A percentile compares a stretch with the other conserved stretches of the same genome.
Conservation (phyloP, 2,888 invertebrate genomes). For the Andrena chrysosceles region DNA sequence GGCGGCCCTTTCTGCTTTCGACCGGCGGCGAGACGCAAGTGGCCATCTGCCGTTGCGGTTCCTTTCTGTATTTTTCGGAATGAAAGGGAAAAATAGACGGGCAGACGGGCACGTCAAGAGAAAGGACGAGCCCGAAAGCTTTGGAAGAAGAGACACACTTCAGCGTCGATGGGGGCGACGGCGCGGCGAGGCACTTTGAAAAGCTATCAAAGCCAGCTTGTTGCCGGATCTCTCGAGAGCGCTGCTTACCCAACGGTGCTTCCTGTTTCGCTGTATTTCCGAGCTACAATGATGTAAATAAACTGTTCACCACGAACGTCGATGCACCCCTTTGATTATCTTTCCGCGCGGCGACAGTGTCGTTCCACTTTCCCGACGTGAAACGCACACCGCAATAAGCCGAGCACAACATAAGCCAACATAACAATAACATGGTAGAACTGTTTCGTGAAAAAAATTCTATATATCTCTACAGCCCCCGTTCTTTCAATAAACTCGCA, state of each 20-base stretch:
- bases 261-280: constrained; percentile 26
- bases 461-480: background rate
- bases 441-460: background rate
- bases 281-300: constrained; percentile 37
- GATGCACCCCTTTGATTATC: constrained; percentile 37
- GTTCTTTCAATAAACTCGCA: no score
- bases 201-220: constrained; percentile 66
- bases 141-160: constrained; percentile 56
- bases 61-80: constrained; percentile 57
- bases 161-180: constrained; percentile 43
- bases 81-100: constrained; percentile 46
- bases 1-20: constrained; percentile 49
- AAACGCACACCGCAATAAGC: background rate
- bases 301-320: constrained; percentile 13
- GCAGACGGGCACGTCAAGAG: constrained; percentile 19
- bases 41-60: constrained; percentile 52
- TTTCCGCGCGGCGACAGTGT: background rate
- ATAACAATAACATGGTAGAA: background rate
- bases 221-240: constrained; percentile 45
- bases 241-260: constrained; percentile 55
- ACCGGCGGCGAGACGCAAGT: constrained; percentile 56
- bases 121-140: constrained; percentile 43
- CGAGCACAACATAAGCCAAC: no score
- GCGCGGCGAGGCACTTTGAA: constrained; percentile 60
- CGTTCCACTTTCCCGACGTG: background rate